Base-by-base conservation (phyloP, 2,888 invertebrate species). In the Salticus scenicus region DNA sequence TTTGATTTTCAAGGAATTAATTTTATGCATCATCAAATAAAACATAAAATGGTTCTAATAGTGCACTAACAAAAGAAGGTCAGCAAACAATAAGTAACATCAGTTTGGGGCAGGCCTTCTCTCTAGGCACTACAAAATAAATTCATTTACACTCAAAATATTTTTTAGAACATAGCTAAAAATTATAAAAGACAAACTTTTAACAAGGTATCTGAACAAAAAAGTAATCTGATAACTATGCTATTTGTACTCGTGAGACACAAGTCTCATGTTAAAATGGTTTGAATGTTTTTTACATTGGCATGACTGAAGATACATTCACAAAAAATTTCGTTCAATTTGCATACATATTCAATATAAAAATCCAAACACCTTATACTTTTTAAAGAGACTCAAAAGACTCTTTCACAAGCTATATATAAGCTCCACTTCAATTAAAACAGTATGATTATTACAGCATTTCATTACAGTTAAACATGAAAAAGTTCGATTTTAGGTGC, bases 211-310 rank as follows among this genome's bases (percentile, higher is more conserved):
- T 5, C 24, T 57, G 24, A 57, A n/a, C n/a, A n/a, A n/a, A n/a
- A n/a, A n/a, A n/a, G n/a, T n/a, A n/a, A 24, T 57, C 57, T 57
- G 57, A 24, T 24, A 57, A 57, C 57, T 57, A 57, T 57, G 57
- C 57, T 57, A 57, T 57, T 57, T 57, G 57, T 57, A 57, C 57
- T 57, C 24, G 57, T 24, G 57, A 24, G 57, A 57, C 57, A 57
- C 20, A 57, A 57, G 57, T 57, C 57, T 24, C 57, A 57, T 57
- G 57, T 57, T 57, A 57, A 47, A 47, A 57, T 57, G 57, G 24
- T 57, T 57, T 20, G 57, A 4, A 24, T 12, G n/a, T 57, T 57
- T 37, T 57, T 57, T 57, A 57, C 57, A 57, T 57, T 57, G 57
- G 57, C 24, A 57, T 57, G 57, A 57, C 57, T 57, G 57, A 57